These are phyloP conservation scores for Lophochroa leadbeateri DNA, from an alignment of 2,113 vertebrate genomes.

Conservation along the genomic window DNA sequence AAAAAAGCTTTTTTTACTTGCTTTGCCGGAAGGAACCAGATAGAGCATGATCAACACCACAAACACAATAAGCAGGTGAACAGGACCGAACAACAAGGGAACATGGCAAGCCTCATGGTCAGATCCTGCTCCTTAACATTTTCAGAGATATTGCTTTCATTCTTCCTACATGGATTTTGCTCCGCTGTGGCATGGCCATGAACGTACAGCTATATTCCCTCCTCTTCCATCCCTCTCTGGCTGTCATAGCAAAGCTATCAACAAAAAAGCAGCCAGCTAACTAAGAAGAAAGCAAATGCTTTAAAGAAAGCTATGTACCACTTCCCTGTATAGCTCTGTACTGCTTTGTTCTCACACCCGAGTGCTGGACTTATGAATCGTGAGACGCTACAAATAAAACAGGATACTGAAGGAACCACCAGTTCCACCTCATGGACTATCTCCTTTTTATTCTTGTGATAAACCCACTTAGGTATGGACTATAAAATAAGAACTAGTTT, in stretches of 20 bases:
- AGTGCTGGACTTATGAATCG: neutral
- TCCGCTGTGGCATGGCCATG: neutral
- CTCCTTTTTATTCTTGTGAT: neutral
- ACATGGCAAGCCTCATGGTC: neutral
- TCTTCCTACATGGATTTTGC: neutral
- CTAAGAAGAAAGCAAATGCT: neutral
- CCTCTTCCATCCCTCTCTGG: neutral
- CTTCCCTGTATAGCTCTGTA: neutral
- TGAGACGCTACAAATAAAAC: neutral
- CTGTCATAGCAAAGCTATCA: neutral
- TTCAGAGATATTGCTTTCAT: neutral
- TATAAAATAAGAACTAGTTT: neutral
- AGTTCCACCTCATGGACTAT: neutral
- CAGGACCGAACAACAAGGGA: neutral
- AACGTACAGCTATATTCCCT: neutral
- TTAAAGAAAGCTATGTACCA: neutral
- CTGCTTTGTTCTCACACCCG: neutral
- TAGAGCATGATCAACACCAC: rapidly evolving
- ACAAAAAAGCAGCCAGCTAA: neutral
- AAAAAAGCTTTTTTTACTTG: neutral
- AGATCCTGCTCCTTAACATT: neutral
- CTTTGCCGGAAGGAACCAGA: neutral
- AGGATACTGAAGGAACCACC: neutral
- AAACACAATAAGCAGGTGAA: neutral
- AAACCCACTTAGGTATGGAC: neutral